Evolutionary conservation across 1,140 invertebrate species (phyloP), one percentile per base, ranked within the genome.

Genomic region (Drosophila pseudoananassae): DNA sequence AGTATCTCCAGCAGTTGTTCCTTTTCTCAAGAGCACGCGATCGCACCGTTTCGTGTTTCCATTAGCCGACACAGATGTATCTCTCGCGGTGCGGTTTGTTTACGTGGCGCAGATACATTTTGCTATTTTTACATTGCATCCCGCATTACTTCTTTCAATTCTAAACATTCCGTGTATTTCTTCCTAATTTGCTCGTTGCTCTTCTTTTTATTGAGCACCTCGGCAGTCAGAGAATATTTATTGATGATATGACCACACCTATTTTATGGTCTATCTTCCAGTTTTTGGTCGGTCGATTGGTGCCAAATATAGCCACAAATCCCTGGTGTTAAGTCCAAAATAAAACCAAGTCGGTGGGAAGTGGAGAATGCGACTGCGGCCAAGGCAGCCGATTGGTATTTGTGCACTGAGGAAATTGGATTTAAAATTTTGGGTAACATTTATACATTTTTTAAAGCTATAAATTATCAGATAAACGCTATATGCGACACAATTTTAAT

Each of bases 221-320:
- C 27, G 60, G 40, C 53, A 73, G 72, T 47, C 66, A 12, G 31
- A 33, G 75, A 54, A 85, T 88, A 85, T 85, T 85, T 85, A 88
- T 85, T 88, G 82, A 76, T 68, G 75, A 82, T 85, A 85, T 85
- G 82, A 85, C 82, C 82, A 85, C 82, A 85, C 69, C 82, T 87
- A 85, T 78, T 85, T 85, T 85, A 85, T 78, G 82, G 70, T 58
- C 69, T 65, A 66, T 47, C 63, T 66, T 15, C 50, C 50, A 36
- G 10, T 54, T 54, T 12, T 38, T 14, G 36, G 36, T 54, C 9
- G 10, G 9, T 12, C 38, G 36, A 36, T 45, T 49, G 36, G 7
- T 58, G 60, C 76, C 82, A 72, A 87, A 85, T 87, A 85, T 85
- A 85, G 80, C 74, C 74, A 46, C 78, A 85, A 85, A 85, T 85